Percentiles rank a stretch among this genome's conserved stretches.
Conservation (phyloP, 1,140 invertebrate species). For the Helicorthomorpha holstii region DNA sequence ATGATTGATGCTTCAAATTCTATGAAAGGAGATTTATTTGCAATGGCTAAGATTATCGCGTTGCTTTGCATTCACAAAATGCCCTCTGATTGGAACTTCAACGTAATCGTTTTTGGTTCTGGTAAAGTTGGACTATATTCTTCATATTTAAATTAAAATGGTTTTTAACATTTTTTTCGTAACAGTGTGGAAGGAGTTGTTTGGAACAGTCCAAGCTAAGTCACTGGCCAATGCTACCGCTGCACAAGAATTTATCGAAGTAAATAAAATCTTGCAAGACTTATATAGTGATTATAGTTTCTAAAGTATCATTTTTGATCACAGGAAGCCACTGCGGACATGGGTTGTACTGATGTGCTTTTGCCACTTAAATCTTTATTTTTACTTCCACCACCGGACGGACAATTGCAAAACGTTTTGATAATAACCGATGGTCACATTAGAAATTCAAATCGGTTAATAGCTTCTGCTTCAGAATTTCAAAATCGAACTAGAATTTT, state of each 20-base stretch:
- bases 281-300: not conserved
- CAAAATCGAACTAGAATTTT: not conserved
- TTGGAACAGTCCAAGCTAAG: not conserved
- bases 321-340: not conserved
- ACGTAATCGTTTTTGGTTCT: slow-evolving; percentile 2
- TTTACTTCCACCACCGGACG: not conserved
- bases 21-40: not conserved
- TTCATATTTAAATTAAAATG: no score
- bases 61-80: slow-evolving; percentile 1
- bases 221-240: not conserved
- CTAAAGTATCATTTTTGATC: not conserved
- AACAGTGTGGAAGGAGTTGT: slow-evolving; percentile 2
- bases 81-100: not conserved
- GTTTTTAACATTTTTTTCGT: not conserved
- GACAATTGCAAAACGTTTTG: not conserved
- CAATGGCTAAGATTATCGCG: not conserved
- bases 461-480: not conserved
- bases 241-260: slow-evolving; percentile 1
- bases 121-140: no score
- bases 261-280: not conserved
- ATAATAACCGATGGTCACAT: not conserved
- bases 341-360: not conserved
- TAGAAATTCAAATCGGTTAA: not conserved
- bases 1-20: slow-evolving; percentile 5
- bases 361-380: not conserved